phyloP scores from a whole-genome alignment of 2,797 vertebrate species.

The Sparus aurata region DNA sequence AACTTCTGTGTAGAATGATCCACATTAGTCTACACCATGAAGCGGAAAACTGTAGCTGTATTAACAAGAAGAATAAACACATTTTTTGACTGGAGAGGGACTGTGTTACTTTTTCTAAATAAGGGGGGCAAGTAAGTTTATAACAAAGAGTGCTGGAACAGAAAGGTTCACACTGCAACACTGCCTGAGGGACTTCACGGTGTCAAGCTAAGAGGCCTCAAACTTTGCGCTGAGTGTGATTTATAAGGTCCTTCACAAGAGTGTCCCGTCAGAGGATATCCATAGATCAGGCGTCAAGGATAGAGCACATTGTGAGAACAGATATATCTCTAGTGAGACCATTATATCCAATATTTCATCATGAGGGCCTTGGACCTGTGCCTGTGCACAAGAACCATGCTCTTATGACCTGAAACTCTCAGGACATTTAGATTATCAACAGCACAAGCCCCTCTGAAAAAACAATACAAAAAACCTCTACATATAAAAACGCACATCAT shows the following conservation, averaged over 20 bases:
- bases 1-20: no score
- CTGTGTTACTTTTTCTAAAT: background rate
- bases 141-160: background rate
- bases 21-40: no score
- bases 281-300: slow-evolving; percentile 61
- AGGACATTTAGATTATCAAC: slow-evolving; percentile 12
- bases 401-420: slow-evolving; percentile 24
- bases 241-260: slow-evolving; percentile 44
- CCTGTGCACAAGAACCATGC: slow-evolving; percentile 14
- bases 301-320: slow-evolving; percentile 40
- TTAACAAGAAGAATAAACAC: no score
- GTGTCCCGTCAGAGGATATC: slow-evolving; percentile 40
- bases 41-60: no score
- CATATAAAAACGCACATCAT: background rate
- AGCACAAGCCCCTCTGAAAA: background rate
- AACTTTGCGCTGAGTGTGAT: slow-evolving; percentile 49
- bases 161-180: background rate
- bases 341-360: slow-evolving; percentile 39
- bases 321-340: slow-evolving; percentile 24
- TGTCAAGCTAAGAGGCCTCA: slow-evolving; percentile 24
- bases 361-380: slow-evolving; percentile 30
- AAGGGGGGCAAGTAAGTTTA: background rate
- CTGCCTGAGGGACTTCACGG: slow-evolving; percentile 5
- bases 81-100: no score
- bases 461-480: background rate